Conservation (phyloP, 1,140 invertebrate genomes). For the Achatina immaculata region DNA sequence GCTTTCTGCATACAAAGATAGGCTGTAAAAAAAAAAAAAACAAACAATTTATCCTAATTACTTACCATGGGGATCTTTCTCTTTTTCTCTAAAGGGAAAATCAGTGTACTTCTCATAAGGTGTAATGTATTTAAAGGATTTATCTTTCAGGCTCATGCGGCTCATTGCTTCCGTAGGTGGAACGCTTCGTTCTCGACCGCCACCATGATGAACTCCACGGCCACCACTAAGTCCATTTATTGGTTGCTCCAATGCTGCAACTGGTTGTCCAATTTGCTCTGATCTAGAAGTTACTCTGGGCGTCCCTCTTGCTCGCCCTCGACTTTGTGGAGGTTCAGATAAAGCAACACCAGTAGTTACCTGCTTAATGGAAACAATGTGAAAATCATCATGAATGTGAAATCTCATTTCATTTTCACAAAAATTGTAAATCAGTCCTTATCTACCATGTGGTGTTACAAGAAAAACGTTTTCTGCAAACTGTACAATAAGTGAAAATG, state of each 20-base stretch:
- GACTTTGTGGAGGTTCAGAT: not conserved
- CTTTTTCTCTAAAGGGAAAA: not conserved
- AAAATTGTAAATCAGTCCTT: not conserved
- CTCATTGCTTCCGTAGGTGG: not conserved
- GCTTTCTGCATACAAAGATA: not conserved
- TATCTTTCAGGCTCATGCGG: not conserved
- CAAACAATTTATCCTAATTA: not conserved
- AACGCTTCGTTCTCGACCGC: not conserved
- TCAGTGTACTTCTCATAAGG: slow-evolving; percentile 1
- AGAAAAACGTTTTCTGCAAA: not conserved
- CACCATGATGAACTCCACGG: not conserved
- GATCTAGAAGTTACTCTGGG: not conserved
- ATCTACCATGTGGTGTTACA: not conserved
- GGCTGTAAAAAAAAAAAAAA: not conserved
- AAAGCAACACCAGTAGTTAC: not conserved
- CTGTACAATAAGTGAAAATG: too few relatives aligned
- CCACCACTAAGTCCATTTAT: not conserved
- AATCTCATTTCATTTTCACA: not conserved
- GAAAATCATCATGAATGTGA: not conserved
- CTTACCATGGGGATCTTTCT: not conserved
- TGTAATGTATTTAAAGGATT: not conserved
- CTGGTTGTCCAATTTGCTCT: not conserved
- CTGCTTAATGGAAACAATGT: not conserved
- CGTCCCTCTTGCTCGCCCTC: not conserved
- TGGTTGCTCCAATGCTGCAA: too few relatives aligned